Conservation (phyloP, 1,140 invertebrate species). For the Antheraea mylitta region DNA sequence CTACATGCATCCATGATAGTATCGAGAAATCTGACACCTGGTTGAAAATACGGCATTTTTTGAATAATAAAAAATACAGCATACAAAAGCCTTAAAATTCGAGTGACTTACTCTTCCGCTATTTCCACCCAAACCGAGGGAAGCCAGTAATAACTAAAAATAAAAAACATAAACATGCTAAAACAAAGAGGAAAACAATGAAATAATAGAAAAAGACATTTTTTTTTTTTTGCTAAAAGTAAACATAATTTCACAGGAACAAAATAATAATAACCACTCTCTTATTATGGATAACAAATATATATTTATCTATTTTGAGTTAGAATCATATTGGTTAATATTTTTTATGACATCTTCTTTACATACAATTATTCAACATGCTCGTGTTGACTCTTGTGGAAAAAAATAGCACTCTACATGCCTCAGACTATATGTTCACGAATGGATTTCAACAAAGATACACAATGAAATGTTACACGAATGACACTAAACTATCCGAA, state of each 20-base stretch:
- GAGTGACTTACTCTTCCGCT: conserved; percentile 63
- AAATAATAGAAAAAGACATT: neutral
- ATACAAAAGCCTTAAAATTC: conserved; percentile 60
- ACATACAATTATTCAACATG: neutral
- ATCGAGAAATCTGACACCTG: neutral
- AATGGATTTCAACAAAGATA: conserved; percentile 1
- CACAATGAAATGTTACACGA: neutral
- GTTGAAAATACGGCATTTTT: neutral
- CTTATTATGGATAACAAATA: neutral
- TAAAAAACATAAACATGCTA: conserved; percentile 50
- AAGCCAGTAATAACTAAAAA: conserved; percentile 74
- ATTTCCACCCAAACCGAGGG: conserved; percentile 60
- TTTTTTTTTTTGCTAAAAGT: too few species aligned
- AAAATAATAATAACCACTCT: neutral
- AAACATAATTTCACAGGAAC: too few species aligned
- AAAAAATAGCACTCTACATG: conserved; percentile 42
- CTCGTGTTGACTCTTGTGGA: neutral
- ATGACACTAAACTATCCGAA: neutral
- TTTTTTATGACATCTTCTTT: neutral
- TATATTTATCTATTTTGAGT: neutral
- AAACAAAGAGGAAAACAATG: conserved; percentile 32
- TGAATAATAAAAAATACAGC: conserved; percentile 35
- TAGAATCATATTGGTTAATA: too few species aligned
- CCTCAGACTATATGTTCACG: conserved; percentile 39
- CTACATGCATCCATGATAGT: neutral